Percentiles rank a stretch among this genome's conserved stretches.
Evolutionary conservation across 2,113 vertebrate genomes (phyloP).

Genomic region (Cheilinus undulatus): DNA sequence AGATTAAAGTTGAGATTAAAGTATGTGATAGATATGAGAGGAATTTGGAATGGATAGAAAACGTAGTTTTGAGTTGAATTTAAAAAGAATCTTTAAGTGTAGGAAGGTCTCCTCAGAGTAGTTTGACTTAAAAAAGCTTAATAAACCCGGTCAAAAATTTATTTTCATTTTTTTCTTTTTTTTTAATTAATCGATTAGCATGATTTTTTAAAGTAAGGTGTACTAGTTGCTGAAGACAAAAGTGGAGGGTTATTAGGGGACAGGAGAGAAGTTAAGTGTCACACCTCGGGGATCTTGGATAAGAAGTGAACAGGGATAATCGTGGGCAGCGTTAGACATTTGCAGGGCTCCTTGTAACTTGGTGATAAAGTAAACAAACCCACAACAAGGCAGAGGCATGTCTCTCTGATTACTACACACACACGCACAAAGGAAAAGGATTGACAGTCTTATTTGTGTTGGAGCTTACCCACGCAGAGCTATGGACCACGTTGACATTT

Average conservation of each 20-base stretch:
- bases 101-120: too few relatives aligned
- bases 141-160: too few relatives aligned
- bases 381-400: slow-evolving; percentile 49
- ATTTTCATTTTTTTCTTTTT: too few relatives aligned
- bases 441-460: slow-evolving; percentile 63
- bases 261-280: slow-evolving; percentile 70
- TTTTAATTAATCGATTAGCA: too few relatives aligned
- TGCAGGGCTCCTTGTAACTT: slow-evolving; percentile 31
- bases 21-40: too few relatives aligned
- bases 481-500: slow-evolving; percentile 58
- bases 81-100: too few relatives aligned
- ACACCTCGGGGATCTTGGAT: slow-evolving; percentile 71
- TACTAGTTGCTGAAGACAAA: slow-evolving; percentile 75
- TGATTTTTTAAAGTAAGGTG: too few relatives aligned
- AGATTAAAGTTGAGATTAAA: too few relatives aligned
- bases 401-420: slow-evolving; percentile 49
- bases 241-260: slow-evolving; percentile 72
- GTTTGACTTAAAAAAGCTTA: too few relatives aligned
- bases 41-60: too few relatives aligned
- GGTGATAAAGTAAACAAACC: slow-evolving; percentile 63
- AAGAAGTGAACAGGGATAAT: slow-evolving; percentile 65
- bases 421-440: slow-evolving; percentile 39
- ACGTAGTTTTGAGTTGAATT: too few relatives aligned
- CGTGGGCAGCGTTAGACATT: slow-evolving; percentile 35
- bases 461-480: slow-evolving; percentile 40